Conservation (phyloP, 2,888 invertebrate genomes). For the Lasius fuliginosus region DNA sequence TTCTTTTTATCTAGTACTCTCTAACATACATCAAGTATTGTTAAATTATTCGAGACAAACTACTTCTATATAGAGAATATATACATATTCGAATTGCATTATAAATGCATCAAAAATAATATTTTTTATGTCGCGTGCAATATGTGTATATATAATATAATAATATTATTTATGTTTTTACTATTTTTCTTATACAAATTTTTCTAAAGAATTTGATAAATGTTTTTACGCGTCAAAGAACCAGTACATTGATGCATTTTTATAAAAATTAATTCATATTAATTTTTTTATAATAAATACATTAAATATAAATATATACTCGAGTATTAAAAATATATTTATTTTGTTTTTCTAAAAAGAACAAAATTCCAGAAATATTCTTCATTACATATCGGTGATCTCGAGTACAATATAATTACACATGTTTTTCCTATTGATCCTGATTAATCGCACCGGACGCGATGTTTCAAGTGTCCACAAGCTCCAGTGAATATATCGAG, state of each 20-base stretch:
- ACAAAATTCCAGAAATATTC: background rate
- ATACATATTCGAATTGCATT: background rate
- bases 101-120: background rate
- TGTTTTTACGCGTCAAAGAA: background rate
- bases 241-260: too few species aligned
- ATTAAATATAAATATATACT: constrained; percentile 12
- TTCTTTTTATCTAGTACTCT: background rate
- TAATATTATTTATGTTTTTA: background rate
- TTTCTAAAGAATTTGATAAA: background rate
- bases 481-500: constrained; percentile 57
- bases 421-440: background rate
- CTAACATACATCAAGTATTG: background rate
- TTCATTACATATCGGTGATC: background rate
- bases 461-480: constrained; percentile 36
- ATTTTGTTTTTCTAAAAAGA: background rate
- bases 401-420: background rate
- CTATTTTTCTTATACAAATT: background rate
- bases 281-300: background rate
- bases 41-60: background rate
- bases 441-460: constrained; percentile 63
- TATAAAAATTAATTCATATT: too few species aligned
- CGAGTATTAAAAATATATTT: background rate
- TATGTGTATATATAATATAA: too few species aligned
- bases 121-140: background rate
- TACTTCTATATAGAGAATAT: background rate